Evolutionary conservation across 2,888 invertebrate genomes (phyloP).

Genomic region (Arctia plantaginis): DNA sequence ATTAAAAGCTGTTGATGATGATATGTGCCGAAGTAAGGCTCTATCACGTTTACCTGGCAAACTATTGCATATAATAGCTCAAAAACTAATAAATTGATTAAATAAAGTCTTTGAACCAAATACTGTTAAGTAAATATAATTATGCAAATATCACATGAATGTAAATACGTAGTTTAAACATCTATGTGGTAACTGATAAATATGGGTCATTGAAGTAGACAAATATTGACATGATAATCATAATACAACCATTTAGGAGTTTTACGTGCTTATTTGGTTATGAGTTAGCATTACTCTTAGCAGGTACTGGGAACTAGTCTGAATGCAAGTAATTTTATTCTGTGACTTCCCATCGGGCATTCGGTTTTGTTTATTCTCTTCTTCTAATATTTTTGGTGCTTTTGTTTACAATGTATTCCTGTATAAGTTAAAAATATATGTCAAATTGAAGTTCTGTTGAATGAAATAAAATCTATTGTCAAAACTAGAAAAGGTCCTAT

Average conservation of each 20-base stretch:
- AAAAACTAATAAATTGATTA: not conserved
- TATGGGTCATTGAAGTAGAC: not conserved
- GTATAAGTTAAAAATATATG: too few species aligned
- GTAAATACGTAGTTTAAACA: slow-evolving; percentile 10
- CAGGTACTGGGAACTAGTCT: not conserved
- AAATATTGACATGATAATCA: not conserved
- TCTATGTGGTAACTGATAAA: not conserved
- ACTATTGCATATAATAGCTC: not conserved
- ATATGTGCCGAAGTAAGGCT: not conserved
- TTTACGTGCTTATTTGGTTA: not conserved
- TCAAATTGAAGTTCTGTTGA: not conserved
- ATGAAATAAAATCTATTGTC: not conserved
- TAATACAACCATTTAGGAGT: not conserved
- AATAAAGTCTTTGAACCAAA: not conserved
- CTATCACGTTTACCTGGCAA: not conserved
- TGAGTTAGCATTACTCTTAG: not conserved
- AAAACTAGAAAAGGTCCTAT: not conserved
- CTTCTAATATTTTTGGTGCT: too few species aligned
- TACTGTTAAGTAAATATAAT: not conserved
- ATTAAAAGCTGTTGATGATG: too few species aligned
- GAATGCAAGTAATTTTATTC: not conserved
- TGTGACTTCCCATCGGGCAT: not conserved
- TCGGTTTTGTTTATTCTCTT: not conserved
- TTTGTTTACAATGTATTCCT: too few species aligned
- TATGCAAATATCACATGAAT: slow-evolving; percentile 4